These are phyloP conservation scores for Yponomeuta sedellus DNA, from an alignment of 2,888 invertebrate species.

Conservation along the genomic window DNA sequence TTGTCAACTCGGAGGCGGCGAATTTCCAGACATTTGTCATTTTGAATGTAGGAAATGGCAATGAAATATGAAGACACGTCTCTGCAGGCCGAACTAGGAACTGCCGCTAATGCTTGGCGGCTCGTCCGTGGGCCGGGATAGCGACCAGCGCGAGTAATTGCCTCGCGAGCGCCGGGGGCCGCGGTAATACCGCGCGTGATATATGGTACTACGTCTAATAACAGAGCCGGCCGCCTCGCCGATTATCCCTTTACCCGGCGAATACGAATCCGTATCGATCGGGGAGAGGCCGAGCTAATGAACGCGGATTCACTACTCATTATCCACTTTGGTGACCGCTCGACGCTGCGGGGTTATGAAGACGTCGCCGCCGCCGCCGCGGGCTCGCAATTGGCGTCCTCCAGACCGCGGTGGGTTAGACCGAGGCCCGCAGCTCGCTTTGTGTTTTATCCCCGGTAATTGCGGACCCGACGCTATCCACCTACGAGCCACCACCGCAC, in stretches of 20 bases:
- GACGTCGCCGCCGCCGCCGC: conserved; percentile 55
- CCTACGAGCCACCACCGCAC: conserved; percentile 52
- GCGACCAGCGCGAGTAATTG: conserved; percentile 59
- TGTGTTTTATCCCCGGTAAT: conserved; percentile 68
- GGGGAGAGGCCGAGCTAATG: conserved; percentile 57
- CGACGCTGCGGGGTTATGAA: conserved; percentile 45
- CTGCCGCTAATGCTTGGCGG: background rate
- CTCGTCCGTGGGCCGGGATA: conserved; percentile 40
- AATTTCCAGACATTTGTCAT: background rate
- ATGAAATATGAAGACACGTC: background rate
- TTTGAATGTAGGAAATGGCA: background rate
- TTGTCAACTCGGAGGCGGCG: background rate
- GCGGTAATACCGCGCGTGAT: conserved; percentile 67
- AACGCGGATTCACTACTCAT: conserved; percentile 70
- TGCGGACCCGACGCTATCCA: conserved; percentile 49
- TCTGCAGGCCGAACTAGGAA: background rate
- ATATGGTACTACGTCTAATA: conserved; percentile 73
- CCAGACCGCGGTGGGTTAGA: conserved; percentile 33
- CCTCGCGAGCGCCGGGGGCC: conserved; percentile 66
- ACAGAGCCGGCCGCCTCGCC: conserved; percentile 58
- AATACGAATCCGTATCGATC: conserved; percentile 71
- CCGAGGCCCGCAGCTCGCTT: conserved; percentile 55
- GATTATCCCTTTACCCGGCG: conserved; percentile 70
- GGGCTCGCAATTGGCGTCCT: conserved; percentile 61
- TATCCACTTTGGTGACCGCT: conserved; percentile 67